These are phyloP conservation scores for Thera obeliscata DNA, from an alignment of 2,888 invertebrate species.

Conservation along the genomic window DNA sequence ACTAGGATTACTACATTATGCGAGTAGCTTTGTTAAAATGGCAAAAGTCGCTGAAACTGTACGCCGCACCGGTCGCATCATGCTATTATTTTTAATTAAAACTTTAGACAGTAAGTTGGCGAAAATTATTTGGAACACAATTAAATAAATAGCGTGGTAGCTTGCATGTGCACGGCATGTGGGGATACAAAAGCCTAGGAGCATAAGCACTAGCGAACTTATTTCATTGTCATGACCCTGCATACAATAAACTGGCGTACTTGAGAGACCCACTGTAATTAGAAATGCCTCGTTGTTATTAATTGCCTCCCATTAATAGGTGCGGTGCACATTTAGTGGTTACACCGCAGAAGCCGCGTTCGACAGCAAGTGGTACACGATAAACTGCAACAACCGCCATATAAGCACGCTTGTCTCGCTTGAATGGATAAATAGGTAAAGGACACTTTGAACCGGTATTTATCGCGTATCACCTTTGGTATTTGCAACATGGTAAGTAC, in stretches of 20 bases:
- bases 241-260: constrained; percentile 13
- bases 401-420: background rate
- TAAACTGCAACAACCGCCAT: background rate
- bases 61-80: constrained; percentile 25
- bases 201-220: constrained; percentile 2
- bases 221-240: constrained; percentile 10
- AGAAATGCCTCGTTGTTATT: constrained; percentile 42
- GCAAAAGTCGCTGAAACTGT: constrained; percentile 36
- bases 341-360: background rate
- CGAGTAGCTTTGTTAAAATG: constrained; percentile 39
- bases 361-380: background rate
- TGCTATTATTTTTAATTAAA: constrained; percentile 40
- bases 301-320: constrained; percentile 36
- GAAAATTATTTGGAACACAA: constrained; percentile 12
- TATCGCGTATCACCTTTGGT: no score
- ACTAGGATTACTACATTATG: constrained; percentile 37
- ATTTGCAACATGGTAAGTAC: no score
- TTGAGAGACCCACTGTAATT: constrained; percentile 39
- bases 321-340: constrained; percentile 24
- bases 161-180: constrained; percentile 4
- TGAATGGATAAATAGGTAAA: background rate
- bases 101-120: constrained; percentile 27
- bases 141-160: constrained; percentile 11
- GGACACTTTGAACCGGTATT: background rate
- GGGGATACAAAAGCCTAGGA: background rate